Evolutionary conservation across 2,113 vertebrate genomes (phyloP), one percentile per base, ranked within the genome.

Genomic region (Catharus fuscescens): DNA sequence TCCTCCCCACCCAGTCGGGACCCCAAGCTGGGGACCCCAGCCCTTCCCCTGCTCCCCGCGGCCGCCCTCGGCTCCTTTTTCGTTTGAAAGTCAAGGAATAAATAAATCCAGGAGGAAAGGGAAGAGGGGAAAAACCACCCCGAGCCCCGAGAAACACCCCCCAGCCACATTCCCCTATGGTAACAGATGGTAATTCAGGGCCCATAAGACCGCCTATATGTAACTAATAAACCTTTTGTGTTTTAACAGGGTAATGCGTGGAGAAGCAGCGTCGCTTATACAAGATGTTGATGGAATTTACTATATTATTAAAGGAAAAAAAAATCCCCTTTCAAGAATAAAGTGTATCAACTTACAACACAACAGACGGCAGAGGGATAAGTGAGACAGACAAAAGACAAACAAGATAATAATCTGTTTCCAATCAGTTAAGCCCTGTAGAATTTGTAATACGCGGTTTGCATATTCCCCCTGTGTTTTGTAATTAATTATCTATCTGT

Each of bases 351-450:
- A 96, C 96, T 97, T 94, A 92, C 96, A 95, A n/a, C 97, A 77
- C 97, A 89, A 93, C 98, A 98, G 98, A 97, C 96, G 97, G 97
- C 93, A 56, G 93, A 90, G 95, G 98, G 98, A 98, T 98, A 96
- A 98, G 95, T 85, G 96, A 96, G 97, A 98, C 97, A 98, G 97
- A 97, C 97, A 97, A 98, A 97, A 97, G 97, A 98, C 98, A 98
- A 98, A 98, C 97, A 98, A 94, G 98, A 98, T 97, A 97, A 97
- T 98, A 98, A 98, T 98, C 98, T 98, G 98, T 97, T 98, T 98
- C 96, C 97, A 97, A 98, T 98, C 98, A 98, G 97, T 98, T 98
- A 98, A 98, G 97, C 98, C 97, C 97, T 71, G 97, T 96, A 96
- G 97, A 97, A 98, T 98, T 97, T 97, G 97, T 96, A 97, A 98